These are phyloP conservation scores for Leucopsar rothschildi DNA, from an alignment of 2,113 vertebrate species.

Conservation along the genomic window DNA sequence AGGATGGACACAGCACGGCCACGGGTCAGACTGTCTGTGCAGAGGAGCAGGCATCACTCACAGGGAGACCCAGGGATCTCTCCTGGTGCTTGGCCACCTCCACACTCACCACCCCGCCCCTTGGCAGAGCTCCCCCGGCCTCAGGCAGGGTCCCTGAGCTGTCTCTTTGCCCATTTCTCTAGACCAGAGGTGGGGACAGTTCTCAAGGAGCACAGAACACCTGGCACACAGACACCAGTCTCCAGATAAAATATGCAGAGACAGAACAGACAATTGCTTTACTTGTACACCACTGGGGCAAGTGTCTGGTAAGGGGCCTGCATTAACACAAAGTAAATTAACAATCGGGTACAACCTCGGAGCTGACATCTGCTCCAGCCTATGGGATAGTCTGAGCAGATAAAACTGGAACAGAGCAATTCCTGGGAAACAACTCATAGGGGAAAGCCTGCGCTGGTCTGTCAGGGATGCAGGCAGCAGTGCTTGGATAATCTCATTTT, in stretches of 20 bases:
- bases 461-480: neutral
- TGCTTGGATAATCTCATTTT: neutral
- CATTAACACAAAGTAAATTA: neutral
- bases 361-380: neutral
- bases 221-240: neutral
- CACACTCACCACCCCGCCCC: neutral
- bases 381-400: neutral
- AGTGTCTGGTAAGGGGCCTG: neutral
- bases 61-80: fast-evolving
- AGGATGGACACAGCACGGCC: fast-evolving
- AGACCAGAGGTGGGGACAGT: neutral
- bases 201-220: neutral
- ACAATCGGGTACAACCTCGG: neutral
- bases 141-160: neutral
- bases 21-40: neutral
- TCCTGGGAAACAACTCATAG: neutral
- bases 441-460: neutral
- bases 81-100: neutral
- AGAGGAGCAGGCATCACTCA: neutral
- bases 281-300: neutral
- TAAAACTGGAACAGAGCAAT: neutral
- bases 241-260: neutral
- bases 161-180: neutral
- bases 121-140: neutral
- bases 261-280: neutral